Conservation (phyloP, 1,140 invertebrate species). For the Paraescarpia echinospica region DNA sequence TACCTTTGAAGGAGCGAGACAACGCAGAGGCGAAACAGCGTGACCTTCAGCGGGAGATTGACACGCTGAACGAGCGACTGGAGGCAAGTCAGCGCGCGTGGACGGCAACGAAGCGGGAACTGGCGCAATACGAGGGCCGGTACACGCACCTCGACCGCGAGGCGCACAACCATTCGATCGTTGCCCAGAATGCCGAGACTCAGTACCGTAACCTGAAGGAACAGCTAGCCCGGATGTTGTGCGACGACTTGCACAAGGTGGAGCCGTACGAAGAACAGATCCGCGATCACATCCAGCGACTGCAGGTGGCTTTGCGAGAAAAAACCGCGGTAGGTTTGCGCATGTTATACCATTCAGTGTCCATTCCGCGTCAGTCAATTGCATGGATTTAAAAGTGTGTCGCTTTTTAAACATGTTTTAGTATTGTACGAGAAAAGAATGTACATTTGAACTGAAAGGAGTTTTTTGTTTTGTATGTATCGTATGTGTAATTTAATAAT, state of each 20-base stretch:
- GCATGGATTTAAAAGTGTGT: background rate
- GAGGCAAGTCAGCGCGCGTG: constrained; percentile 49
- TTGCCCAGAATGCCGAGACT: constrained; percentile 7
- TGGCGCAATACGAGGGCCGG: constrained; percentile 46
- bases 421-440: background rate
- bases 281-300: constrained; percentile 39
- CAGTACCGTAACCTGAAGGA: constrained; percentile 46
- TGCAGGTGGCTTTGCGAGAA: constrained; percentile 39
- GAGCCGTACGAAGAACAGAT: constrained; percentile 50
- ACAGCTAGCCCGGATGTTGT: constrained; percentile 47
- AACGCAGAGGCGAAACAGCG: constrained; percentile 41
- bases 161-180: background rate
- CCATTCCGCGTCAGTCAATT: background rate
- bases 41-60: constrained; percentile 49
- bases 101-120: constrained; percentile 48
- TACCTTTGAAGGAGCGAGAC: constrained; percentile 47
- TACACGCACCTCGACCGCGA: constrained; percentile 31
- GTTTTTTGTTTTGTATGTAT: background rate
- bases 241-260: constrained; percentile 37
- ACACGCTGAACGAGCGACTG: constrained; percentile 49
- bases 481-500: too few species aligned
- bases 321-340: constrained; percentile 39
- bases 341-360: background rate
- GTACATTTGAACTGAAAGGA: background rate
- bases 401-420: too few species aligned